phyloP scores from a whole-genome alignment of 2,888 invertebrate genomes.

The Apodemia duryi region DNA sequence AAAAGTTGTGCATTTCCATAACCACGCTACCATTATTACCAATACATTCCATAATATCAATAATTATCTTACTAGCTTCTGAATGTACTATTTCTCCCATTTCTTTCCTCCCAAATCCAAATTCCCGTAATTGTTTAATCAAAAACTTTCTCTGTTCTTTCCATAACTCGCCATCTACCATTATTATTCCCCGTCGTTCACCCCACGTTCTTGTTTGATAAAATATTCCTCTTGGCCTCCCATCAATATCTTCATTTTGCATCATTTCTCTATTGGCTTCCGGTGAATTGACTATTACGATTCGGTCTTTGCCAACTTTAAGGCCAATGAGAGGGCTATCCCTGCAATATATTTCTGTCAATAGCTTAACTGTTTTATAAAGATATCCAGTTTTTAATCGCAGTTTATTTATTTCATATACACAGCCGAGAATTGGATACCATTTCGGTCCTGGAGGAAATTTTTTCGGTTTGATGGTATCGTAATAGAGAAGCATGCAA shows the following conservation, averaged over 20 bases:
- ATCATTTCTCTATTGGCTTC: constrained; percentile 87
- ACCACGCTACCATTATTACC: constrained; percentile 61
- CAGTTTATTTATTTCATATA: constrained; percentile 80
- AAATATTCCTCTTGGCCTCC: constrained; percentile 87
- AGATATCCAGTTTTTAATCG: constrained; percentile 84
- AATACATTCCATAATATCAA: constrained; percentile 63
- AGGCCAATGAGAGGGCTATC: constrained; percentile 81
- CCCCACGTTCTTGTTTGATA: constrained; percentile 89
- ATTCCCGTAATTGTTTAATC: constrained; percentile 87
- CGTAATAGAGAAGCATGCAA: constrained; percentile 81
- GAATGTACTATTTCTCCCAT: constrained; percentile 86
- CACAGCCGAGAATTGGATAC: constrained; percentile 89
- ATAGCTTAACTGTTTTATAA: constrained; percentile 82
- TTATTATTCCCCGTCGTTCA: constrained; percentile 83
- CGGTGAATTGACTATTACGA: constrained; percentile 84
- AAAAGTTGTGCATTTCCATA: constrained; percentile 85
- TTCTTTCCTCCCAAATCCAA: constrained; percentile 88
- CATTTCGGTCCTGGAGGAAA: constrained; percentile 91
- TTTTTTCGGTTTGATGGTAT: constrained; percentile 85
- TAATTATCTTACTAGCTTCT: constrained; percentile 83
- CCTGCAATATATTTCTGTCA: constrained; percentile 79
- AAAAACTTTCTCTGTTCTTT: constrained; percentile 88
- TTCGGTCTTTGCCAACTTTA: constrained; percentile 86
- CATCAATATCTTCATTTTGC: constrained; percentile 86
- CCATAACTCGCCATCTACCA: constrained; percentile 87